Evolutionary conservation across 2,888 invertebrate species (phyloP).

Genomic region (Phortica okadai): DNA sequence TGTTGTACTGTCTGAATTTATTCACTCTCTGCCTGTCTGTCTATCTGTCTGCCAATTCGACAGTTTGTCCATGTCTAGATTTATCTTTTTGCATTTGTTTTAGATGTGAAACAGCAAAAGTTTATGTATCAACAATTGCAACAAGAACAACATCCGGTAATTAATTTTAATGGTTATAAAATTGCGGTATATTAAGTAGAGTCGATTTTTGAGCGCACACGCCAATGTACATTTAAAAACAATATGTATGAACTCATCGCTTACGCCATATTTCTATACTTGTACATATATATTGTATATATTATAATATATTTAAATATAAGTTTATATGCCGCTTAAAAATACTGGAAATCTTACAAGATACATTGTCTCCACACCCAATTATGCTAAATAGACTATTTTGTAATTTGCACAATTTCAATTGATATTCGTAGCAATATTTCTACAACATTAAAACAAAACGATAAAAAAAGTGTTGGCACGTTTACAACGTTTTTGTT

Average conservation of each 20-base stretch:
- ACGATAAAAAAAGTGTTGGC: background rate
- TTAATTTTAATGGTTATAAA: slow-evolving; percentile 59
- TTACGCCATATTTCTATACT: background rate
- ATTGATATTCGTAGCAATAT: background rate
- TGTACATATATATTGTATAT: background rate
- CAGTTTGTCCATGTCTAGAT: background rate
- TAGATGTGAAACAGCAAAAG: slow-evolving; percentile 47
- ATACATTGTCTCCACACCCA: slow-evolving; percentile 44
- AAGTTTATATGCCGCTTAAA: background rate
- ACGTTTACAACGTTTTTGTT: background rate
- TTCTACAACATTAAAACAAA: slow-evolving; percentile 6
- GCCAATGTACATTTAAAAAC: slow-evolving; percentile 22
- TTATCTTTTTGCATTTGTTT: slow-evolving; percentile 42
- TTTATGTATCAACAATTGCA: slow-evolving; percentile 10
- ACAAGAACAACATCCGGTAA: slow-evolving; percentile 47
- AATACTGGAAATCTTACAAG: background rate
- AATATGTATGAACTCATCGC: slow-evolving; percentile 9
- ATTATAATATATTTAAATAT: background rate
- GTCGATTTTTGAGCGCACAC: slow-evolving; percentile 31
- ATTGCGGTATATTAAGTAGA: slow-evolving; percentile 46
- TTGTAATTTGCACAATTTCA: slow-evolving; percentile 8
- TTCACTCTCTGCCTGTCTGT: background rate
- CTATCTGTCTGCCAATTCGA: background rate
- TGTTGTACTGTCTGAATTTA: background rate
- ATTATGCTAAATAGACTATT: slow-evolving; percentile 55